Evolutionary conservation across 2,113 vertebrate species (phyloP), one percentile per base, ranked within the genome.

Genomic region (Rhinichthys klamathensis): DNA sequence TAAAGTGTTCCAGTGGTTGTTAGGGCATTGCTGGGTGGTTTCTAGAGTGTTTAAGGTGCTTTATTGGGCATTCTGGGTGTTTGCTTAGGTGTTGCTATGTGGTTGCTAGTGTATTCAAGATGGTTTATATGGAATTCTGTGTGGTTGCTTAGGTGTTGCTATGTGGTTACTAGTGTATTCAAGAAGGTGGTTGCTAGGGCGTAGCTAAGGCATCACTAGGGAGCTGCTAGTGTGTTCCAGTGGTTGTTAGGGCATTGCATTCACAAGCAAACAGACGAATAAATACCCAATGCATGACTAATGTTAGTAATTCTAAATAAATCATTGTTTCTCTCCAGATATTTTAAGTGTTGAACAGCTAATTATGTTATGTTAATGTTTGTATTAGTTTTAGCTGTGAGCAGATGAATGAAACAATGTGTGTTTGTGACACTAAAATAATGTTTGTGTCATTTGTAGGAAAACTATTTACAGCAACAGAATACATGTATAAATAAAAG

Each of bases 371-470:
- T 38, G 51, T 11, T n/a, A 35, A 23, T 35, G 18, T 21, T 35
- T 58, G 32, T 18, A 35, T 38, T n/a, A 1, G 49, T 56, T 35
- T 35, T 54, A 3, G 27, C 9, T 30, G 51, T 46, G 30, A 56
- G 51, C 75, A 32, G 30, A 38, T 18, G 21, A 77, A 58, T 54
- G 30, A 56, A 77, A 35, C 10, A 58, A 58, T 38, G 30, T 58
- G 75, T 58, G 21, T 77, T 77, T 77, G 74, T 77, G 27, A 32
- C 49, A 56, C 16, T 77, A 30, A 54, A 49, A 77, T 35, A 30
- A 13, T 21, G 27, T 77, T 77, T 32, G 9, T 6, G 21, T 54
- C 32, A 27, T 77, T 77, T 77, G 27, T 77, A 35, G 51, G 46
- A 51, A 76, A 77, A 77, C 27, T 30, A 65, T 65, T 65, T 65